phyloP scores from a whole-genome alignment of 2,888 invertebrate species.

The Agonopterix heracliana region DNA sequence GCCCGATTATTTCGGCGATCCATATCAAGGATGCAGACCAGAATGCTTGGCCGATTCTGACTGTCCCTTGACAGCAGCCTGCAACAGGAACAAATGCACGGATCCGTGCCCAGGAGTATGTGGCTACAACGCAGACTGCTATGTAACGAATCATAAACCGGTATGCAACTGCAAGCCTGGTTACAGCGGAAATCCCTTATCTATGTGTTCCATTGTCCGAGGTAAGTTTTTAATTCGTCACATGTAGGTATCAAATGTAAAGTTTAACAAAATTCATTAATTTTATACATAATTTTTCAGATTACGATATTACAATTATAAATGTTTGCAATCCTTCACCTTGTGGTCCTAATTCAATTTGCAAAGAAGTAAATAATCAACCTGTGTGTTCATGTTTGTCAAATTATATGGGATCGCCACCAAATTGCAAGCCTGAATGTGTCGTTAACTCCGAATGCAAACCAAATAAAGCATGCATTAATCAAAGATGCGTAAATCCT shows the following conservation, averaged over 20 bases:
- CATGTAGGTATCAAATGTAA: background rate
- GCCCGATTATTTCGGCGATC: conserved; percentile 84
- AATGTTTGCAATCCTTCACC: conserved; percentile 84
- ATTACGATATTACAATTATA: conserved; percentile 40
- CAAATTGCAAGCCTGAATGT: conserved; percentile 80
- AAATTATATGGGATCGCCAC: conserved; percentile 80
- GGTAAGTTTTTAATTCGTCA: conserved; percentile 37
- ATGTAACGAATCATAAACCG: conserved; percentile 80
- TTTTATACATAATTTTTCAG: conserved; percentile 30
- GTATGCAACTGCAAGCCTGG: conserved; percentile 78
- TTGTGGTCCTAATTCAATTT: conserved; percentile 84
- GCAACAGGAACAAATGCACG: conserved; percentile 79
- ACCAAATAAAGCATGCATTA: conserved; percentile 79
- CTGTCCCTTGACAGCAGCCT: conserved; percentile 78
- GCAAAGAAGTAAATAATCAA: conserved; percentile 81
- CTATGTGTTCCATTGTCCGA: conserved; percentile 51
- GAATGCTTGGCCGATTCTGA: conserved; percentile 81
- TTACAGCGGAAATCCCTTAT: conserved; percentile 81
- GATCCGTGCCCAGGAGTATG: conserved; percentile 83
- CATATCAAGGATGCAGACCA: conserved; percentile 83
- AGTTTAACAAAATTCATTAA: background rate
- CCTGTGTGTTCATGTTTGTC: conserved; percentile 84
- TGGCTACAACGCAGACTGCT: conserved; percentile 80
- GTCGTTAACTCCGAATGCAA: conserved; percentile 80
- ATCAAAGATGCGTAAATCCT: conserved; percentile 81